These are phyloP conservation scores for Microtus montanus DNA, from an alignment of 2,113 vertebrate species.

Conservation along the genomic window DNA sequence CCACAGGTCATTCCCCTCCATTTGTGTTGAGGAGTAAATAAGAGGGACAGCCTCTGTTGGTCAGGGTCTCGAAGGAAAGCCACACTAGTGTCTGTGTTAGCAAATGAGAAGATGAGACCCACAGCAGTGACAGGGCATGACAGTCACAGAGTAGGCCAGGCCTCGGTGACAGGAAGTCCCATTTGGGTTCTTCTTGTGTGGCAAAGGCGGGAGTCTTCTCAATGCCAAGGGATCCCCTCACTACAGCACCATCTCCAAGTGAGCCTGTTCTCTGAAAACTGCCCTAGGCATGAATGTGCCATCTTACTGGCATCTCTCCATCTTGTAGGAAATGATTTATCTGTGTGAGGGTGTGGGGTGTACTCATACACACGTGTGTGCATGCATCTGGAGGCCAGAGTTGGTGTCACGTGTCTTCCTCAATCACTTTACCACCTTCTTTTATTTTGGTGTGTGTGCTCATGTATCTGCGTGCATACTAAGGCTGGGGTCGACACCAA, in stretches of 20 bases:
- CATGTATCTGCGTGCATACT: too few relatives aligned
- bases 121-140: neutral
- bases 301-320: neutral
- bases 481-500: too few relatives aligned
- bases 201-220: too few relatives aligned
- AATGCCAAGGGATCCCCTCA: neutral
- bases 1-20: neutral
- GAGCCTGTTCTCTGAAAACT: neutral
- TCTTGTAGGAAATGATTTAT: too few relatives aligned
- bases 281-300: neutral
- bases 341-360: neutral
- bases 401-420: neutral
- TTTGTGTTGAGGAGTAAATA: neutral
- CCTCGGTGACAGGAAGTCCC: neutral
- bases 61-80: neutral
- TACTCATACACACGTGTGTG: neutral
- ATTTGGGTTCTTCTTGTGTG: neutral
- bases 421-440: neutral
- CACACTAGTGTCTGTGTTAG: neutral
- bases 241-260: neutral
- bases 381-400: neutral
- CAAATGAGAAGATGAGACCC: neutral
- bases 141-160: neutral
- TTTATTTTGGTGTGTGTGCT: neutral
- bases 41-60: neutral